Base-by-base conservation (phyloP, 2,888 invertebrate genomes). In the Diadegma fenestrale region DNA sequence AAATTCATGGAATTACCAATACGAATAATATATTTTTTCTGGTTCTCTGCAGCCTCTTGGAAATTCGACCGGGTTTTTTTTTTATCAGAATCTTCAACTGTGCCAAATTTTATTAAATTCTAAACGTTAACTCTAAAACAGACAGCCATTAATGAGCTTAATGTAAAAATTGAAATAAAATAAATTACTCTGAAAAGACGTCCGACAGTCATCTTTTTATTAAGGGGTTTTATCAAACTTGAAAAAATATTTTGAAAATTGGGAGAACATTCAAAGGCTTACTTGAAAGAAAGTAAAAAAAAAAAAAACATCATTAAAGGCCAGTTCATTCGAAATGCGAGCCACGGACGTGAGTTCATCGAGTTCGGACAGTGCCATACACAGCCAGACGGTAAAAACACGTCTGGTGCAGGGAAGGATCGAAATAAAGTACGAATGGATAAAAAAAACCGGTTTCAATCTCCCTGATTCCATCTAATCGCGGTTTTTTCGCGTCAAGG, bases 371-470 rank as follows among this genome's bases (percentile, higher is more conserved):
- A 45, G 26, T 68, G 45, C 68, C 45, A 68, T 45, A 68, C 45
- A 68, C 26, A 7, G 45, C 14, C 45, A 45, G 68, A 68, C 26
- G 14, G 68, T 68, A 54, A 61, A 73, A 82, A 73, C 30, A 73
- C 76, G 77, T 71, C 80, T 80, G 80, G 69, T 68, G 63, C 51
- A n/a, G n/a, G 58, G 45, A 80, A 58, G 41, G 58, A 76, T 72
- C 64, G 68, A 84, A 80, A 82, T 71, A 51, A 80, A 76, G 54
- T 41, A 64, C 71, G 68, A 54, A 66, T 33, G 63, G n/a, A 80
- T 68, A 37, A 77, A 54, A 69, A 73, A 72, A 84, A 84, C 84
- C 77, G 84, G 84, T 84, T 80, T 63, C 22, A 10, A 58, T 48
- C 69, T 54, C 45, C 54, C 63, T 51, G 48, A 64, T 64, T 64